A percentile compares a stretch with the other conserved stretches of the same genome.
Evolutionary conservation across 2,888 invertebrate species (phyloP).

Genomic region (Drosophila maculinotata): DNA sequence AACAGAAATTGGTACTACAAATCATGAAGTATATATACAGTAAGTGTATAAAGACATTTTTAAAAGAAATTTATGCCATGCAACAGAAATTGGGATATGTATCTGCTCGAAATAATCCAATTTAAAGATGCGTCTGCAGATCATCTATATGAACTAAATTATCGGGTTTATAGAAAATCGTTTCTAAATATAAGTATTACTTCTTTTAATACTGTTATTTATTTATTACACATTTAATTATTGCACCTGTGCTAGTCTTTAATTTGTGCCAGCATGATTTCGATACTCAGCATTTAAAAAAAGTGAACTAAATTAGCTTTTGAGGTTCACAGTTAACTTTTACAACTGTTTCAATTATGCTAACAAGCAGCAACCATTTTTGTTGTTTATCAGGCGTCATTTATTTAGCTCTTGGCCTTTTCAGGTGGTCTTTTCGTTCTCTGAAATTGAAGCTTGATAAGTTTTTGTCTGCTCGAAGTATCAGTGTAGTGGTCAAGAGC

Average conservation of each 20-base stretch:
- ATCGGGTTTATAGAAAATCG: too few species aligned
- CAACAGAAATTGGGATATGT: too few species aligned
- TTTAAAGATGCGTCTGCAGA: too few species aligned
- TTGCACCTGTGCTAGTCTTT: too few species aligned
- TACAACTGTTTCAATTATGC: constrained; percentile 1
- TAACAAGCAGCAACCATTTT: neutral
- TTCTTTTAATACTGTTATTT: too few species aligned
- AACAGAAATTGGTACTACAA: constrained; percentile 53
- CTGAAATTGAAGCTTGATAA: constrained; percentile 24
- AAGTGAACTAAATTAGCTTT: neutral
- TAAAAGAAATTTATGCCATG: neutral
- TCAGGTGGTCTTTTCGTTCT: constrained; percentile 3
- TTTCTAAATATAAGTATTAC: too few species aligned
- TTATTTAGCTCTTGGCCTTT: constrained; percentile 18
- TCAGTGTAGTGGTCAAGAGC: constrained; percentile 29
- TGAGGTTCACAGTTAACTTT: neutral
- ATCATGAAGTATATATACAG: constrained; percentile 37
- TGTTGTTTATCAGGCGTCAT: constrained; percentile 9
- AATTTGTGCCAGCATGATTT: too few species aligned
- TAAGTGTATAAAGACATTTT: neutral
- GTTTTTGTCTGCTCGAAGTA: constrained; percentile 53
- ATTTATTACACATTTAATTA: too few species aligned
- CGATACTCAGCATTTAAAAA: too few species aligned
- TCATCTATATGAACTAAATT: too few species aligned
- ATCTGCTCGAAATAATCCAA: too few species aligned